Base-by-base conservation (phyloP, 2,113 vertebrate species). In the Chaetops frenatus region DNA sequence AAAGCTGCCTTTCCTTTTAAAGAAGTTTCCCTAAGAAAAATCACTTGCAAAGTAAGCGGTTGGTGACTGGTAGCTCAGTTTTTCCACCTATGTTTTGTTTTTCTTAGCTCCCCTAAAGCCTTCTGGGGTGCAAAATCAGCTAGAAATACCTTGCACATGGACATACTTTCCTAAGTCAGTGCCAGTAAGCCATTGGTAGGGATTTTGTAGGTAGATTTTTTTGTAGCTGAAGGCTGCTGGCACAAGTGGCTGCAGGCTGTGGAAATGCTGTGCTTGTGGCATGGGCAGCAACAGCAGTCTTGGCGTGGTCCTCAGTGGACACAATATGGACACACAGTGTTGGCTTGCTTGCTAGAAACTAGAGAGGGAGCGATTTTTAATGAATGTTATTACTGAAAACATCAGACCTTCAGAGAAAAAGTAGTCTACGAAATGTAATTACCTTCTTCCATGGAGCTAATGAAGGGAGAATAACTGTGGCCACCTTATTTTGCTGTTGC, bases 251-350 rank as follows among this genome's bases (percentile, higher is more conserved):
- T 69, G n/a, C 40, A 29, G 51, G 79, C 70, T 48, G 40, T 28
- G 74, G 11, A 45, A 38, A 48, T 18, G 31, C 58, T 62, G 74
- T 5, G 2, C 13, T 36, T 1, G 6, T 2, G 12, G 18, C 16
- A 11, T 0, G 1, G 48, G 53, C 65, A 79, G 47, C 0, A 0
- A 8, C 33, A 36, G 36, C 12, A 4, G 2, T 45, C 53, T 36
- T 36, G 81, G 40, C 8, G 0, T n/a, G 15, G 57, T 51, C 44
- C 36, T 89, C 16, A 4, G 5, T 10, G 33, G 66, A 54, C 56
- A 48, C 57, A 28, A 27, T 48, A 21, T 11, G 42, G 51, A 76
- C 60, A 58, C 35, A 19, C 29, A 57, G 31, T 12, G 20, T 27
- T 42, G 69, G 24, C 20, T 76, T 64, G 33, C 28, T 44, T 76